Evolutionary conservation across 2,113 vertebrate genomes (phyloP).

Genomic region (Bungarus multicinctus): DNA sequence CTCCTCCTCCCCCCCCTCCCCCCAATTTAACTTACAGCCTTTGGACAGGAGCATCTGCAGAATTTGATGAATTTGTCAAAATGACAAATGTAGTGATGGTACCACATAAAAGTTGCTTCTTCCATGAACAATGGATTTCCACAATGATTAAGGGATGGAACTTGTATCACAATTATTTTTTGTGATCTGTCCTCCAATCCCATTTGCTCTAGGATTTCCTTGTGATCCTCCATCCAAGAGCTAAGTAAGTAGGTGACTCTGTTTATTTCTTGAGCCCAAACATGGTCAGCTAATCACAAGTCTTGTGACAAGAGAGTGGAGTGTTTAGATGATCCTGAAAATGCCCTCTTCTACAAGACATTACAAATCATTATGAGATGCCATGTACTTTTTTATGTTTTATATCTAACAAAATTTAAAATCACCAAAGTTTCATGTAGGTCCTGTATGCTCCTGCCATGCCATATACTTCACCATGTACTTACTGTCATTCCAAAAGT

Average conservation of each 20-base stretch:
- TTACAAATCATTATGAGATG: not conserved
- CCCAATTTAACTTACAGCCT: not conserved
- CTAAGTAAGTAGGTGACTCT: not conserved
- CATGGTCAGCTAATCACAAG: not conserved
- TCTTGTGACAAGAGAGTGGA: not conserved
- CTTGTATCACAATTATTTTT: not conserved
- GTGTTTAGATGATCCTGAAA: not conserved
- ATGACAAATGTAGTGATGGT: not conserved
- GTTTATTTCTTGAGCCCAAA: not conserved
- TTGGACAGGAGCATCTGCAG: not conserved
- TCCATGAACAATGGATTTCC: not conserved
- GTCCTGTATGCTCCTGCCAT: not conserved
- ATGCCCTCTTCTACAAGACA: not conserved
- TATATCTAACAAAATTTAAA: not conserved
- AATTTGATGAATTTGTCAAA: not conserved
- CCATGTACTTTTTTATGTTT: not conserved
- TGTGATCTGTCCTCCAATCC: not conserved
- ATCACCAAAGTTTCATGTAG: not conserved
- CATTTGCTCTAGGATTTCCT: not conserved
- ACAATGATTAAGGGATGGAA: not conserved
- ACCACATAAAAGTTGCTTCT: not conserved
- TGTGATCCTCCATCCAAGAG: not conserved
- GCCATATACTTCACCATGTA: not conserved
- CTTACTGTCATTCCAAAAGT: not conserved
- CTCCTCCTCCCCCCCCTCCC: fast-evolving